These are phyloP conservation scores for Drosophila quasianomalipes DNA, from an alignment of 2,888 invertebrate species.

Conservation along the genomic window DNA sequence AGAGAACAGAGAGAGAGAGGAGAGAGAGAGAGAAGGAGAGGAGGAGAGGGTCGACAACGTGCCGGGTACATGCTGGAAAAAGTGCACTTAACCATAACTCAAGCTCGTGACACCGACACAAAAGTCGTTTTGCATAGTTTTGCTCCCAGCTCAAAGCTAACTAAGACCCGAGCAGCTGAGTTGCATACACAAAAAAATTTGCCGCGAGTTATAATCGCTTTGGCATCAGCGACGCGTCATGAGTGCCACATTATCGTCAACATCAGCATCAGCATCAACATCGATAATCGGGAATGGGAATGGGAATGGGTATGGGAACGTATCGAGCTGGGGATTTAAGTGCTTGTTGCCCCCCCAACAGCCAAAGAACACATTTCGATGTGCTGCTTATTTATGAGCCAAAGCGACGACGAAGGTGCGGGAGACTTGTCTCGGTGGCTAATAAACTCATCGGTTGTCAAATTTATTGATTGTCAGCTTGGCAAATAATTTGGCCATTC, in stretches of 20 bases:
- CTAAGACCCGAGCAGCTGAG: slow-evolving; percentile 8
- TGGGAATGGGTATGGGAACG: slow-evolving; percentile 10
- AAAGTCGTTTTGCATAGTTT: slow-evolving; percentile 73
- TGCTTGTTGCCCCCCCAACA: slow-evolving; percentile 39
- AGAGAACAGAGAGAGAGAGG: not conserved
- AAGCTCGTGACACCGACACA: slow-evolving; percentile 65
- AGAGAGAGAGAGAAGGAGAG: not conserved
- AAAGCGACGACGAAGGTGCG: slow-evolving; percentile 16
- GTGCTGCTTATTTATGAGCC: slow-evolving; percentile 60
- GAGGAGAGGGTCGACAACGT: not conserved
- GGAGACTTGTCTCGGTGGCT: slow-evolving; percentile 39
- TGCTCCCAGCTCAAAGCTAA: slow-evolving; percentile 17
- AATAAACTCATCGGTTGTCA: slow-evolving; percentile 70
- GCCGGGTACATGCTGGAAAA: slow-evolving; percentile 45
- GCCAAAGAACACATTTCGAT: slow-evolving; percentile 12
- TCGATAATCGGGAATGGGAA: slow-evolving; percentile 42
- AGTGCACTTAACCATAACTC: slow-evolving; percentile 80
- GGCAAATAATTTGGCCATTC: not conserved
- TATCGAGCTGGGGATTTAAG: slow-evolving; percentile 58
- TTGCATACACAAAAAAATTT: slow-evolving; percentile 67
- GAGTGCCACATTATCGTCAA: slow-evolving; percentile 45
- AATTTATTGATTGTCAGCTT: slow-evolving; percentile 54
- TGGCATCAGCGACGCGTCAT: slow-evolving; percentile 44
- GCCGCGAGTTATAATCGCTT: slow-evolving; percentile 44
- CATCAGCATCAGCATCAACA: slow-evolving; percentile 44